Evolutionary conservation across 2,888 invertebrate species (phyloP).

Genomic region (Torymus tubicola): DNA sequence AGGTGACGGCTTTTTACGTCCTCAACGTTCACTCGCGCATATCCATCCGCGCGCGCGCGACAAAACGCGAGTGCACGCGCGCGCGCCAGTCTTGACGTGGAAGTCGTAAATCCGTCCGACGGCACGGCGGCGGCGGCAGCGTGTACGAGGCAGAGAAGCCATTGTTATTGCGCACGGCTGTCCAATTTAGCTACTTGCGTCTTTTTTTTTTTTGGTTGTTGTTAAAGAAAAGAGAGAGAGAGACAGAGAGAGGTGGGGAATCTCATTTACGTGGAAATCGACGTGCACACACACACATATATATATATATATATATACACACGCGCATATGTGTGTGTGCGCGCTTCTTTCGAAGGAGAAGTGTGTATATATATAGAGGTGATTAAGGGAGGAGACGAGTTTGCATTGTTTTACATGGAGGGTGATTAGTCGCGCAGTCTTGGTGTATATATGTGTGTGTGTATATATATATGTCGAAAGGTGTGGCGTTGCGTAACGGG

Average conservation of each 20-base stretch:
- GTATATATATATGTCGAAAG: too few species aligned
- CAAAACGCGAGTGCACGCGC: background rate
- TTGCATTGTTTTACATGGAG: too few species aligned
- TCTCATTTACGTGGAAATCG: conserved; percentile 51
- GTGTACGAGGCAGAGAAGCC: background rate
- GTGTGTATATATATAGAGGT: too few species aligned
- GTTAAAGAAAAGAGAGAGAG: too few species aligned
- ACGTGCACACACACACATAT: too few species aligned
- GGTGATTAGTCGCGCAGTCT: too few species aligned
- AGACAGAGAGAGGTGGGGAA: background rate
- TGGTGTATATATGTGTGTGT: too few species aligned
- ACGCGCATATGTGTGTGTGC: too few species aligned
- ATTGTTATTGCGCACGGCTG: conserved; percentile 38
- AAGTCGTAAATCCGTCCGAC: conserved; percentile 35
- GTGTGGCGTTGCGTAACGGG: too few species aligned
- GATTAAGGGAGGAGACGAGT: too few species aligned
- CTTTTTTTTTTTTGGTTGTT: background rate
- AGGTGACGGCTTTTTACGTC: conserved; percentile 47
- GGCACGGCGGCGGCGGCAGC: background rate
- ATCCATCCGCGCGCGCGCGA: background rate
- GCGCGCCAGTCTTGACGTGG: conserved; percentile 6
- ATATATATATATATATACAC: too few species aligned
- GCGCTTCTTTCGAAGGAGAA: too few species aligned
- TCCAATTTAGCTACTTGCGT: conserved; percentile 51
- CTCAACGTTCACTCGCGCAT: background rate